Conservation (phyloP, 2,113 vertebrate genomes). For the Astur gentilis region DNA sequence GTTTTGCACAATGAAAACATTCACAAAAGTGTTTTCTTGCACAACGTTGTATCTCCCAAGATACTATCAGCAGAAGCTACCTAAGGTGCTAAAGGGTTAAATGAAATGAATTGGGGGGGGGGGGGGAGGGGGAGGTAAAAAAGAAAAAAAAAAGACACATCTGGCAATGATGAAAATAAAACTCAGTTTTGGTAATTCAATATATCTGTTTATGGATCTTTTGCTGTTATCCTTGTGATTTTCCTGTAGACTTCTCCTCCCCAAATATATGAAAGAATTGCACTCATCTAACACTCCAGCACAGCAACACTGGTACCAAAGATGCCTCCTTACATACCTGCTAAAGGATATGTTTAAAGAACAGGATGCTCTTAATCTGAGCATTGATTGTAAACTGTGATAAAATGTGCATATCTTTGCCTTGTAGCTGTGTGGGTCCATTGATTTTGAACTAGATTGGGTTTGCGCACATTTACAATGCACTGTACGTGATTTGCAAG, state of each 20-base stretch:
- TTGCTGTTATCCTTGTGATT: not conserved
- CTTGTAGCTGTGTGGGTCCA: not conserved
- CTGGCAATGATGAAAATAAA: not conserved
- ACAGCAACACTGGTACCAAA: not conserved
- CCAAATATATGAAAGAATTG: not conserved
- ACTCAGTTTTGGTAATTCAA: not conserved
- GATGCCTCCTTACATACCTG: not conserved
- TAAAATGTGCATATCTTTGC: not conserved
- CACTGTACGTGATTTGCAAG: not conserved
- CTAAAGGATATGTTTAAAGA: not conserved
- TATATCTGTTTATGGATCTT: not conserved
- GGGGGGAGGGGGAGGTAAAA: not conserved
- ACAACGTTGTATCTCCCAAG: not conserved
- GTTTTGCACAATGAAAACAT: conserved; percentile 46
- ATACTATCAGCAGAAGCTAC: not conserved
- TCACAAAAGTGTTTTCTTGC: conserved; percentile 24
- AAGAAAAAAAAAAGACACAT: not conserved
- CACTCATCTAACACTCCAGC: not conserved
- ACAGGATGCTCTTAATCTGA: not conserved
- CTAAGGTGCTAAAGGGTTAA: not conserved
- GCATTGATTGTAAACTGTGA: not conserved
- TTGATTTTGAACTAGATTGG: not conserved
- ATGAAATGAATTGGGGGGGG: not conserved
- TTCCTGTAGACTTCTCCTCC: not conserved
- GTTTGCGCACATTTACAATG: not conserved